A percentile compares a stretch with the other conserved stretches of the same genome.
phyloP scores from a whole-genome alignment of 1,140 invertebrate genomes.

The Cotesia vestalis region DNA sequence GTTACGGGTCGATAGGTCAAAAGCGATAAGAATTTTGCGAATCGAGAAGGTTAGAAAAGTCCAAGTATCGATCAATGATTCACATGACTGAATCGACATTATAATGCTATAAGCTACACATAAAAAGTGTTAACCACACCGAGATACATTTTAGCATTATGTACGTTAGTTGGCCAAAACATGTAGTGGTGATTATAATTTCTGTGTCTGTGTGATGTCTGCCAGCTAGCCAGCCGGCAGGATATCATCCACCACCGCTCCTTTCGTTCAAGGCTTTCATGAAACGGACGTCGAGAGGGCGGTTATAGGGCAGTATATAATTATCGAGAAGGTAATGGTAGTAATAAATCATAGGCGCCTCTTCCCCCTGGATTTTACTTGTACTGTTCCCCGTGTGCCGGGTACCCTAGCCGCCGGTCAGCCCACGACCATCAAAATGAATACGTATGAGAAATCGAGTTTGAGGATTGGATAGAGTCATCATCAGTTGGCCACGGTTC shows the following conservation, averaged over 20 bases:
- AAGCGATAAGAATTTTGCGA: conserved; percentile 34
- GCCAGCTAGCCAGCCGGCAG: conserved; percentile 38
- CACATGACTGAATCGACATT: conserved; percentile 14
- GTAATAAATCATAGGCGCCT: conserved; percentile 67
- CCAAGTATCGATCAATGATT: conserved; percentile 25
- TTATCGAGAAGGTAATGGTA: conserved; percentile 64
- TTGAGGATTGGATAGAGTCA: conserved; percentile 65
- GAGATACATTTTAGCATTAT: neutral
- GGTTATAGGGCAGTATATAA: conserved; percentile 64
- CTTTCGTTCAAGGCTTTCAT: conserved; percentile 32
- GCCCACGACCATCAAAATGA: conserved; percentile 55
- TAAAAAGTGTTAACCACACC: conserved; percentile 4
- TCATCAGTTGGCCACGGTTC: conserved; percentile 47
- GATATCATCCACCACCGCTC: conserved; percentile 39
- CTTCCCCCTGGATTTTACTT: conserved; percentile 49
- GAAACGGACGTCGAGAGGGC: conserved; percentile 45
- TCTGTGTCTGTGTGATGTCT: conserved; percentile 24
- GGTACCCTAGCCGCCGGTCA: conserved; percentile 50
- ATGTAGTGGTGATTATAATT: conserved; percentile 1
- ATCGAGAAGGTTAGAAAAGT: neutral
- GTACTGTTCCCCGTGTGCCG: conserved; percentile 28
- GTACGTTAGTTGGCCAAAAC: neutral
- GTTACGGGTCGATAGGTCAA: conserved; percentile 30
- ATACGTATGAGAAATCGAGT: conserved; percentile 62
- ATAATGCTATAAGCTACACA: conserved; percentile 8